Evolutionary conservation across 53 echinoderm and acorn worm genomes (phyloP), one percentile per base, ranked within the genome.

Genomic region (Holothuria scabra): DNA sequence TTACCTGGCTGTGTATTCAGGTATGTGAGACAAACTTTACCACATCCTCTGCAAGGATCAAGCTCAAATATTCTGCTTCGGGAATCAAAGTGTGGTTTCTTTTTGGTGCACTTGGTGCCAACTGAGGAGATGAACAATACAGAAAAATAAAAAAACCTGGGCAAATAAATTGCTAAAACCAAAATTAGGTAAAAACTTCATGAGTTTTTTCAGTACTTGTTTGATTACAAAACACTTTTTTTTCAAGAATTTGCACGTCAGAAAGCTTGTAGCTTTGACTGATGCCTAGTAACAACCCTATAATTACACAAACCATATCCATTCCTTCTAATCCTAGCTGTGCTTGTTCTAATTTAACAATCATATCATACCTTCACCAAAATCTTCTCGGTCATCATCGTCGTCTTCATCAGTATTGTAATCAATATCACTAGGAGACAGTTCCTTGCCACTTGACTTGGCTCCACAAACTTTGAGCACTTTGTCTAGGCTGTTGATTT

Each of bases 21-120:
- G 87, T 92, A 96, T n/a, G 88, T 90, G 14, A 96, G 88, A 65
- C 96, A 96, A 33, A 93, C 96, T 68, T 92, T 90, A 11, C 93
- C 96, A 84, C 63, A 64, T 3, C 92, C 92, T 82, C 85, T 70
- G 68, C 93, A 96, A 22, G 96, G 85, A 65, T 96, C 96, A 26
- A 96, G 62, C 80, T 92, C 96, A 93, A 96, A 96, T 41, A 93
- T 81, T 26, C 93, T 85, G 76, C 96, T 93, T 19, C 93, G 57
- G 2, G 32, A 70, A 76, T 93, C 93, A 89, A 96, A 96, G 34
- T 85, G 85, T 38, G 91, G 91, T 11, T 18, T 14, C 14, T 18
- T 52, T 52, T 18, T 52, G 14, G 0, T 52, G 52, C 18, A 16
- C 18, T 16, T 18, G 16, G 52, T 52, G 4, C 18, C 5, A 52